Evolutionary conservation across 2,797 vertebrate genomes (phyloP).

Genomic region (Perdix hodgsoniae): DNA sequence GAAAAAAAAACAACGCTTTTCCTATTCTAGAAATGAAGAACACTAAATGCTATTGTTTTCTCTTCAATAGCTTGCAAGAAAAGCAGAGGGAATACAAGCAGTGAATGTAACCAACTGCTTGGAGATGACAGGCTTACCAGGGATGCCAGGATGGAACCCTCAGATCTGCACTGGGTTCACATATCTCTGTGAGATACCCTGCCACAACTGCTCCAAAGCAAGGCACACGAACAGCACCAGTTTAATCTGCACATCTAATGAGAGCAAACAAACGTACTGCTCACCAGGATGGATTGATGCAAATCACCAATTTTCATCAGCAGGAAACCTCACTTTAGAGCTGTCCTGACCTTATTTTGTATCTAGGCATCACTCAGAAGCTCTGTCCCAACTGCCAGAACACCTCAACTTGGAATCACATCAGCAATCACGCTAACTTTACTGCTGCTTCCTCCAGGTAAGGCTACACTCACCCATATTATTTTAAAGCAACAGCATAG

Average conservation of each 20-base stretch:
- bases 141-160: not conserved
- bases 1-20: rapidly evolving
- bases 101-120: not conserved
- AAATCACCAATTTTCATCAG: not conserved
- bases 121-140: not conserved
- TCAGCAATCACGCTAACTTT: not conserved
- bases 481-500: not conserved
- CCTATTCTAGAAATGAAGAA: not conserved
- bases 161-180: not conserved
- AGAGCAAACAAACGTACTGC: not conserved
- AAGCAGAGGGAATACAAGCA: not conserved
- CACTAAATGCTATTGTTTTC: not conserved
- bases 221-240: not conserved
- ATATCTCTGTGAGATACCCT: not conserved
- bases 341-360: not conserved
- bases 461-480: not conserved
- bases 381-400: not conserved
- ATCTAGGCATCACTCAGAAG: not conserved
- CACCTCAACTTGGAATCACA: not conserved
- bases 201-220: not conserved
- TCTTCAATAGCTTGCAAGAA: not conserved
- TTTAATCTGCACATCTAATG: not conserved
- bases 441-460: not conserved
- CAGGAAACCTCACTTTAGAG: not conserved
- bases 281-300: not conserved